Base-by-base conservation (phyloP, 2,797 vertebrate genomes). In the Dryobates pubescens region DNA sequence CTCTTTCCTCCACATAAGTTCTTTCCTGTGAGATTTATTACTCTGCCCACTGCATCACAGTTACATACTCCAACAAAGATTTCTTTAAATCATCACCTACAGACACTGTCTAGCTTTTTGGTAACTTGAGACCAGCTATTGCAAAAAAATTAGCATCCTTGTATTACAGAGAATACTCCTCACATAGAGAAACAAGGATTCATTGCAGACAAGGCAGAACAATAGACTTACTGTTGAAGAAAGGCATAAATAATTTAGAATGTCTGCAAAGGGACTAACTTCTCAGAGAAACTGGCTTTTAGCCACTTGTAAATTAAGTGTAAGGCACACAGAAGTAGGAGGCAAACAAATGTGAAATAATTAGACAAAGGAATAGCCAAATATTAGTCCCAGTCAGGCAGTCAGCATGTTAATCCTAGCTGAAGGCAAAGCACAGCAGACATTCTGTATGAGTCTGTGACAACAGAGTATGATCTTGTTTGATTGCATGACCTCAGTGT, bases 211-310 rank as follows among this genome's bases (percentile, higher is more conserved):
- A 63, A 79, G 63, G 41, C 63, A 78, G 56, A 90, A 92, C 93
- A 95, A 94, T 91, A 73, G 83, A 23, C n/a, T 79, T 45, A 84
- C 34, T 96, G 89, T 95, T 94, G 73, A 91, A 81, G 82, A 95
- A 92, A 86, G 38, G 56, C 91, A 93, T 92, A 92, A 95, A 95
- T 89, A 95, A 95, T 91, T 90, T 63, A 94, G 87, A 92, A 86
- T 3, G 13, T 76, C 82, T 93, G 76, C 85, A 70, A 85, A 81
- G 73, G 58, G 72, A 91, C 84, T 85, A 85, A 87, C 38, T 94
- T 92, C 85, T 89, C 82, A 94, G 18, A 85, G 26, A 56, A 89
- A 75, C 59, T 95, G 91, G 82, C 84, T 94, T 87, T 69, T 56
- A 82, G 85, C 92, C 87, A 93, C 75, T 92, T 83, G 59, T 58